phyloP scores from a whole-genome alignment of 1,140 invertebrate genomes.

The Drosophila arizonae region DNA sequence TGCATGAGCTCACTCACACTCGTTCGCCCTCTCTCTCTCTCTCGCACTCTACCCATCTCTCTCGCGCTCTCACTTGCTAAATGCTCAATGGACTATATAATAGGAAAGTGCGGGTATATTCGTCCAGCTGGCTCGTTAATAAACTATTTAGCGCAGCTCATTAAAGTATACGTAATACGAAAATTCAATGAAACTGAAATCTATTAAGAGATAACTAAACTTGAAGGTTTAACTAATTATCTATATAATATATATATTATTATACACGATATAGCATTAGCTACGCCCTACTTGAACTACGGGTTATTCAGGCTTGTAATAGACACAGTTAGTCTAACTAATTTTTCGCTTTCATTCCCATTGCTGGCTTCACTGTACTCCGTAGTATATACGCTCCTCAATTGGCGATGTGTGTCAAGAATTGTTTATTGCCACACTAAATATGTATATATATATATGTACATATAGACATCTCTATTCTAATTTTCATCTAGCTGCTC shows the following conservation, averaged over 20 bases:
- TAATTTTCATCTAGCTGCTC: slow-evolving; percentile 28
- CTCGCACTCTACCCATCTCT: background rate
- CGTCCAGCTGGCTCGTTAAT: background rate
- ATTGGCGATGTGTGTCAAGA: slow-evolving; percentile 24
- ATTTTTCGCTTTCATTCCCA: too few species aligned
- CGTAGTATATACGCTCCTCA: background rate
- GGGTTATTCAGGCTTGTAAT: too few species aligned
- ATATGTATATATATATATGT: slow-evolving; percentile 1
- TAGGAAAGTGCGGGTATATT: background rate
- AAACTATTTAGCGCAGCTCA: background rate
- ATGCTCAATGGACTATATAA: slow-evolving; percentile 16
- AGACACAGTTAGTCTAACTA: too few species aligned
- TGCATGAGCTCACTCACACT: background rate
- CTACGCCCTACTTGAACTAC: too few species aligned
- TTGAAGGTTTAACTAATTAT: background rate
- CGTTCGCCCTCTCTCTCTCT: background rate
- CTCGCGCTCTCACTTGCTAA: background rate
- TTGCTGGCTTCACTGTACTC: too few species aligned
- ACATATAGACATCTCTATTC: slow-evolving; percentile 13
- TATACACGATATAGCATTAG: too few species aligned
- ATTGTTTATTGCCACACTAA: slow-evolving; percentile 16
- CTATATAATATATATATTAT: background rate
- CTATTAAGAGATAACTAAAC: background rate
- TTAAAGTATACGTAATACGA: background rate
- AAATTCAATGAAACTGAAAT: background rate